Base-by-base conservation (phyloP, 2,113 vertebrate species). In the Progne subis region DNA sequence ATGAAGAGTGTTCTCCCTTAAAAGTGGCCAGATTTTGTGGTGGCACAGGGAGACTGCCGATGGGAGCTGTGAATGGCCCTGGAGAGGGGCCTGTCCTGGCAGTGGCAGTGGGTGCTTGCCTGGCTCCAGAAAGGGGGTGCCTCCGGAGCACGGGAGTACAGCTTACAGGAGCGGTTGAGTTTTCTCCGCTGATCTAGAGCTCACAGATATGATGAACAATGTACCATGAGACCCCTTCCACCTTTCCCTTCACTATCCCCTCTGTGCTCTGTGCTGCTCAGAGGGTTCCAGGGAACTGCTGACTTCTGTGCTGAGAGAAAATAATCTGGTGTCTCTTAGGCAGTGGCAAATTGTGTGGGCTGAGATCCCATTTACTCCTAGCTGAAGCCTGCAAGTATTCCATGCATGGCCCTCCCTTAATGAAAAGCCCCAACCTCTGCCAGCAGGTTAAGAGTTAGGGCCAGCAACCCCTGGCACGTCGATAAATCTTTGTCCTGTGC, bases 111-210 rank as follows among this genome's bases (percentile, higher is more conserved):
- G 18, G 6, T 55, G 19, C n/a, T 78, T 52, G 9, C 9, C 24
- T 39, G 44, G n/a, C 11, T 56, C 10, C 8, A 5, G 26, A 17
- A n/a, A 16, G 2, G 6, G 12, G 5, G 4, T 47, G 32, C 6
- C 23, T 17, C 0, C 0, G 1, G 50, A 52, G 55, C 31, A 14
- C 4, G 1, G 14, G 16, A 68, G 31, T n/a, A 23, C 17, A 17
- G 41, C 43, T 18, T 44, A 32, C 18, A 0, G 2, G 7, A 18
- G n/a, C 0, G 0, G 5, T 6, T 6, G 47, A 6, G 10, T 60
- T 68, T 78, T 24, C 41, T 53, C 39, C 87, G 26, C 69, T 29
- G 13, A 17, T n/a, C 20, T 8, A 4, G 18, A 50, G 49, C 60
- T 75, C 47, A 8, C 0, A 0, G 46, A 6, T 18, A 18, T 4